phyloP scores from a whole-genome alignment of 2,113 vertebrate genomes.

The Xenus cinereus region DNA sequence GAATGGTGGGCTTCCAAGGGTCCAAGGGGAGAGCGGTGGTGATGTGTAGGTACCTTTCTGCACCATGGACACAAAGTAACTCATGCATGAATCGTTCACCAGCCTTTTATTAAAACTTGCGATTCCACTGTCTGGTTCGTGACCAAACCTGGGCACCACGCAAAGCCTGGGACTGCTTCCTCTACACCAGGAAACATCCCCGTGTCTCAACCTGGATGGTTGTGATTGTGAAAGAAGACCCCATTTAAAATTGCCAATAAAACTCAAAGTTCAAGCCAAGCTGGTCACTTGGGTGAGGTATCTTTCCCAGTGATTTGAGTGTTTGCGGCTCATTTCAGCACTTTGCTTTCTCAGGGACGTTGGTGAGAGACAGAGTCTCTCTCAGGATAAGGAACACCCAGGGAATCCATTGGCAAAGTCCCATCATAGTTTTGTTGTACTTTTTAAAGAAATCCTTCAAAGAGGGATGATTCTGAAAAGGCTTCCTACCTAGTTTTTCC shows the following conservation, averaged over 20 bases:
- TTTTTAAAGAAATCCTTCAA: neutral
- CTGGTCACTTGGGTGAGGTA: neutral
- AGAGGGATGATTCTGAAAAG: neutral
- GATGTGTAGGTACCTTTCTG: neutral
- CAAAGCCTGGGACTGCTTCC: neutral
- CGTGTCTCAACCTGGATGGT: rapidly evolving
- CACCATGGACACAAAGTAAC: rapidly evolving
- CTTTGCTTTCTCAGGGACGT: neutral
- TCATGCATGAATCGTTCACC: neutral
- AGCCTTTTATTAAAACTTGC: neutral
- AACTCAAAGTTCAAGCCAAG: neutral
- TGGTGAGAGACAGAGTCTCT: neutral
- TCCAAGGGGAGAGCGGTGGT: neutral
- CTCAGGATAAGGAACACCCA: neutral
- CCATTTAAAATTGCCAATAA: neutral
- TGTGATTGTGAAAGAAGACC: neutral
- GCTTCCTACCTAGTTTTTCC: neutral
- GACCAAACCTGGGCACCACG: neutral
- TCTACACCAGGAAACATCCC: rapidly evolving
- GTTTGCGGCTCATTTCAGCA: neutral
- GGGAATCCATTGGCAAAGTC: neutral
- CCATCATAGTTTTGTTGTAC: neutral
- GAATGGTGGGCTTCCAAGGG: neutral
- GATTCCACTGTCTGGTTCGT: neutral
- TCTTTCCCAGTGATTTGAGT: neutral